Evolutionary conservation across 2,797 vertebrate genomes (phyloP), one percentile per base, ranked within the genome.

Genomic region (Triplophysa bombifrons): DNA sequence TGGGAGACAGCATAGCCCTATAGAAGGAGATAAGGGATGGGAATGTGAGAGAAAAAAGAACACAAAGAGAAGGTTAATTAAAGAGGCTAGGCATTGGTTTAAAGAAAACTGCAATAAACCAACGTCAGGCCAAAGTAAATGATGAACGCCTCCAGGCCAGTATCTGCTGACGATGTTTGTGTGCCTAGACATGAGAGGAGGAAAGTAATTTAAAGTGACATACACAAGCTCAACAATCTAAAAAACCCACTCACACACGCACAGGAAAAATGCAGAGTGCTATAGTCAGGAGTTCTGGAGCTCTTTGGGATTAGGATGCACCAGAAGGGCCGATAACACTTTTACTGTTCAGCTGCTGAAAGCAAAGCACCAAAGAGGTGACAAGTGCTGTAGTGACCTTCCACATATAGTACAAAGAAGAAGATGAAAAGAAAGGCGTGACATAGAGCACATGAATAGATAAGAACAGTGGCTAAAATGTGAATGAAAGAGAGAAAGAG

Each of bases 1-100:
- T 86, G 56, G 90, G 88, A 85, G 91, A 90, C 86, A 92, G 88
- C 92, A 93, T 94, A 87, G 88, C 88, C 88, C 92, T 93, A 83
- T 4, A 53, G 16, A 48, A 19, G 30, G 2, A 44, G 66, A 27
- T 16, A 41, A 41, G 14, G 11, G 6, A 51, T 69, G 25, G 30
- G 61, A 38, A 16, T 55, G 22, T 46, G 3, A 17, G 51, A 13
- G 58, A 81, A 72, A 71, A 70, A 67, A 78, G 73, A 78, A 2
- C 20, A 73, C 30, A 60, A 48, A 71, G 60, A 27, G 27, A 81
- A 17, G 76, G 83, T 84, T 88, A 82, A 83, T 86, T 55, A 84
- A 14, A 76, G 70, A 68, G 72, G 75, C 55, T 41, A 80, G 9
- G 50, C 46, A 20, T 38, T 48, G 70, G 68, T 44, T 80, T 51